Evolutionary conservation across 2,888 invertebrate genomes (phyloP).

Genomic region (Cyrtodaria siliqua): DNA sequence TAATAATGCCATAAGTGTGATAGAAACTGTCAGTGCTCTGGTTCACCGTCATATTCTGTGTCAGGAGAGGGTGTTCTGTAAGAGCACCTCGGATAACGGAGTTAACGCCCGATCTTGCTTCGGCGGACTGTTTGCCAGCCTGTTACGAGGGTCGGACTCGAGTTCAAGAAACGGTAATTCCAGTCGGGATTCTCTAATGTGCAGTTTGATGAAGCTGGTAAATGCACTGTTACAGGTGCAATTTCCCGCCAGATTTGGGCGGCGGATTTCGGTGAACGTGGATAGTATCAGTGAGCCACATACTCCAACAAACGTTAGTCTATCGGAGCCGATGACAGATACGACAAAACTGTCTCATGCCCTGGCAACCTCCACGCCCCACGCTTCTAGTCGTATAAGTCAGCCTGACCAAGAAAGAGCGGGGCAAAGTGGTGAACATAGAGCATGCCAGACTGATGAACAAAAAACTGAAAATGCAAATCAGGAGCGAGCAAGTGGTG

Average conservation of each 20-base stretch:
- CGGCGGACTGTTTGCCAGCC: constrained; percentile 91
- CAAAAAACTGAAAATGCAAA: constrained; percentile 84
- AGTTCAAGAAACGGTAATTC: constrained; percentile 77
- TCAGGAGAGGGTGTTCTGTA: constrained; percentile 81
- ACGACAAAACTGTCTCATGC: constrained; percentile 77
- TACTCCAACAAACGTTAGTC: constrained; percentile 26
- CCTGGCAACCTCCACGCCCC: constrained; percentile 71
- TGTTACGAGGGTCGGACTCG: constrained; percentile 89
- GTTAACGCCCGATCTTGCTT: constrained; percentile 88
- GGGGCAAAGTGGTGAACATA: background rate
- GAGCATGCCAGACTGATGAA: constrained; percentile 91
- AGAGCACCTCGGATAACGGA: constrained; percentile 86
- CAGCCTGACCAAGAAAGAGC: constrained; percentile 80
- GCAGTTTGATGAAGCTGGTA: constrained; percentile 82
- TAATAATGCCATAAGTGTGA: constrained; percentile 91
- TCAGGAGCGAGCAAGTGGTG: constrained; percentile 35
- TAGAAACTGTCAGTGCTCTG: constrained; percentile 89
- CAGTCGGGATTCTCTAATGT: constrained; percentile 83
- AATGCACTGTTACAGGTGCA: constrained; percentile 80
- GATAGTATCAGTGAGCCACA: constrained; percentile 53
- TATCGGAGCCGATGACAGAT: constrained; percentile 76
- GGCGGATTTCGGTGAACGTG: constrained; percentile 37
- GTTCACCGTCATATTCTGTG: constrained; percentile 82
- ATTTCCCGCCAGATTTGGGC: constrained; percentile 55
- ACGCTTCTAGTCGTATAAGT: constrained; percentile 52